Percentiles rank a stretch among this genome's conserved stretches.
These are phyloP conservation scores for Panagrolaimus sp. DNA, from an alignment of 1,140 invertebrate genomes.

Conservation along the genomic window DNA sequence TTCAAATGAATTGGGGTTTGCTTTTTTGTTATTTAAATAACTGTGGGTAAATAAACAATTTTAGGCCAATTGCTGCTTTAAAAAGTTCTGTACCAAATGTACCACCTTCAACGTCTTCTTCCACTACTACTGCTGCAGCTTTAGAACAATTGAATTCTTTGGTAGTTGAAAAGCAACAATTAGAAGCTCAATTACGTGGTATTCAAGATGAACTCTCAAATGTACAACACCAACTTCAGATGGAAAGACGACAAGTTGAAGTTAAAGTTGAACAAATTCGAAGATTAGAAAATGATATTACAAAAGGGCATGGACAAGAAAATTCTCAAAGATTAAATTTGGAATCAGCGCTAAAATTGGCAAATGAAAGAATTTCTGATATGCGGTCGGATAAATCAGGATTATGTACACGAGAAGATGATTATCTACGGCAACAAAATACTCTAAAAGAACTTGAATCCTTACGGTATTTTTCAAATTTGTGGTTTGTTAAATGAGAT, in stretches of 20 bases:
- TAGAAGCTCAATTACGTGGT: constrained; percentile 5
- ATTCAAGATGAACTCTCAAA: constrained; percentile 4
- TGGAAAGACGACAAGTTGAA: no score
- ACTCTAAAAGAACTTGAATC: neutral
- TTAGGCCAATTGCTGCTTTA: no score
- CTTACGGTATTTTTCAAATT: no score
- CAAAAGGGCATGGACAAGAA: neutral
- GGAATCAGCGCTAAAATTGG: neutral
- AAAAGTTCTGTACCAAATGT: no score
- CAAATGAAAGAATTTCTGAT: neutral
- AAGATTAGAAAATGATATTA: no score
- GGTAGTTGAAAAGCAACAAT: neutral
- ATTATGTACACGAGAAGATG: neutral
- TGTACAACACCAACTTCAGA: neutral
- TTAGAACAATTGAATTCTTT: neutral
- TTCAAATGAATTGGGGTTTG: constrained; percentile 61
- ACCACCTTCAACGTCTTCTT: no score
- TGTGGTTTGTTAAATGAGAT: no score
- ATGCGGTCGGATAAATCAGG: neutral
- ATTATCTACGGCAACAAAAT: neutral
- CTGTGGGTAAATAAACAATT: neutral
- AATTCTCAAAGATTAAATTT: neutral
- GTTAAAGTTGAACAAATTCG: no score
- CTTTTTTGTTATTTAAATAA: neutral
- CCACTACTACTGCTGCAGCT: no score